A percentile compares a stretch with the other conserved stretches of the same genome.
These are phyloP conservation scores for Sebastes hubbsi DNA, from an alignment of 2,797 vertebrate genomes.

Conservation along the genomic window DNA sequence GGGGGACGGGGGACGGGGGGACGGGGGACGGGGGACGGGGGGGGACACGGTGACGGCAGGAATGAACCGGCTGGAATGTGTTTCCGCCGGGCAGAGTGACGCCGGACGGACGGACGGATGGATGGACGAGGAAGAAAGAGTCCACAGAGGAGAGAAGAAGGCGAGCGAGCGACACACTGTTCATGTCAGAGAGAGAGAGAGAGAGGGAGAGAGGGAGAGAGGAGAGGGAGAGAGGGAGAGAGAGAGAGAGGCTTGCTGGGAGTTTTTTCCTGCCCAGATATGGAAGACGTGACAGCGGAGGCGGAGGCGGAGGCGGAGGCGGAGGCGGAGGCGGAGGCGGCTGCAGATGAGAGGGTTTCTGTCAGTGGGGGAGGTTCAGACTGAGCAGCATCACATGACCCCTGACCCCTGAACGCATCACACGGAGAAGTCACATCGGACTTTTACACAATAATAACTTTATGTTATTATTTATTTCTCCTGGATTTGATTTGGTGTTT, in stretches of 20 bases:
- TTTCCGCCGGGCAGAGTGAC: slow-evolving; percentile 51
- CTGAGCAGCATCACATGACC: not conserved
- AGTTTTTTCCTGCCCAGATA: slow-evolving; percentile 50
- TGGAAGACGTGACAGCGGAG: slow-evolving; percentile 28
- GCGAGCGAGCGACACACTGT: too few species aligned
- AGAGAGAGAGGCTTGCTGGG: slow-evolving; percentile 3
- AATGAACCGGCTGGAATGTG: slow-evolving; percentile 67
- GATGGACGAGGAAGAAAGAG: not conserved
- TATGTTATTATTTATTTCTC: too few species aligned
- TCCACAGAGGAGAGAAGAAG: not conserved
- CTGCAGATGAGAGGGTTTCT: not conserved
- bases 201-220: too few species aligned
- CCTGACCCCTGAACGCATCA: not conserved
- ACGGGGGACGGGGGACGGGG: not conserved
- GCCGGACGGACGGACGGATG: not conserved
- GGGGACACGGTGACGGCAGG: slow-evolving; percentile 5
- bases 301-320: not conserved
- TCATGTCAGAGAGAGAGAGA: too few species aligned
- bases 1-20: not conserved
- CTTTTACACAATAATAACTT: too few species aligned
- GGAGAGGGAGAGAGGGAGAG: too few species aligned
- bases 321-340: not conserved
- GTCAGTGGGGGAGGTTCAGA: not conserved
- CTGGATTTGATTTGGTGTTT: too few species aligned
- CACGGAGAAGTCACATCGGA: not conserved